Conservation (phyloP, 2,113 vertebrate genomes). For the Rhadina sibilatrix region DNA sequence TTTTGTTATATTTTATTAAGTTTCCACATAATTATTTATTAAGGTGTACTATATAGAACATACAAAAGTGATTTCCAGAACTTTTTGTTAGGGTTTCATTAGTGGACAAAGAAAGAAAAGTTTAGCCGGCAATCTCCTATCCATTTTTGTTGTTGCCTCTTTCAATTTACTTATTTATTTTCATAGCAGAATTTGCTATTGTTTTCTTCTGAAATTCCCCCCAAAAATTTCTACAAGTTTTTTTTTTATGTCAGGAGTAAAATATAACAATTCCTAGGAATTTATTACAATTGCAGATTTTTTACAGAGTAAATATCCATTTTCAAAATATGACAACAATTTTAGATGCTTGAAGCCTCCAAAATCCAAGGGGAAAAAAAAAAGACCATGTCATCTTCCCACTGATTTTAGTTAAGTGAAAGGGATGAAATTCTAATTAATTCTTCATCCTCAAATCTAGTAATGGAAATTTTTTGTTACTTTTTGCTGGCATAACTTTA, state of each 20-base stretch:
- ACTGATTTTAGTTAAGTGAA: slow-evolving; percentile 9
- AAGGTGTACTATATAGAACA: background rate
- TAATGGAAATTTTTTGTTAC: slow-evolving; percentile 3
- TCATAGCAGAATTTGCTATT: background rate
- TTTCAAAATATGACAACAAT: background rate
- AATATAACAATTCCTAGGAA: background rate
- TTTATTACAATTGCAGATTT: background rate
- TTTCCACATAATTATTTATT: background rate
- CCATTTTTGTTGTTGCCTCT: background rate
- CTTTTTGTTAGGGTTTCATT: background rate
- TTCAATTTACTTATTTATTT: background rate
- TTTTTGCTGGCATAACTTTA: background rate
- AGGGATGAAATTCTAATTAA: background rate
- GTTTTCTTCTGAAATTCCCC: background rate
- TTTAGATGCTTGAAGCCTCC: background rate
- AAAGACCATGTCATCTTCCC: background rate
- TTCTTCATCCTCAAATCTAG: background rate
- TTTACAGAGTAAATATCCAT: background rate
- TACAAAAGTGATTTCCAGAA: background rate
- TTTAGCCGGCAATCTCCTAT: background rate
- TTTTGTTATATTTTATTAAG: background rate
- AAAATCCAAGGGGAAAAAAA: background rate
- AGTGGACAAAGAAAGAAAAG: background rate
- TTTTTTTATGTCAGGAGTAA: background rate
- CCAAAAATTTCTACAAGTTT: background rate